phyloP scores from a whole-genome alignment of 2,797 vertebrate species.

The Liasis olivaceus region DNA sequence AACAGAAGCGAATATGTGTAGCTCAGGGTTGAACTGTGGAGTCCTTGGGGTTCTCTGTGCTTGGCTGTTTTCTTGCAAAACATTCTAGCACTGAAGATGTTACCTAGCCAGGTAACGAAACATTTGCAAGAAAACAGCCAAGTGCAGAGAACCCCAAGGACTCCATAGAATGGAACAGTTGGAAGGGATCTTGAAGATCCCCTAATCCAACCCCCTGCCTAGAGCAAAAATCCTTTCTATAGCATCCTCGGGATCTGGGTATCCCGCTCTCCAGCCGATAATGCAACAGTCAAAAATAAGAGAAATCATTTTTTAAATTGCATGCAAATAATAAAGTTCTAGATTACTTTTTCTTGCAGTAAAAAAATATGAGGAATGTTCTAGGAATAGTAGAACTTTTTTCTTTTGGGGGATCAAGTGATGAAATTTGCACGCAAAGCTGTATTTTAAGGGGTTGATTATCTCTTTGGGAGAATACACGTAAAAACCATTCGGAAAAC shows the following conservation, averaged over 20 bases:
- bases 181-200: background rate
- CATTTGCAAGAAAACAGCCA: no score
- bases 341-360: background rate
- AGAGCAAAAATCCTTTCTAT: background rate
- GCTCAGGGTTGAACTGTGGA: no score
- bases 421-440: background rate
- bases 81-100: no score
- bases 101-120: no score
- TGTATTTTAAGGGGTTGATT: background rate
- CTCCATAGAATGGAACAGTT: background rate
- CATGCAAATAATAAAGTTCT: background rate
- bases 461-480: background rate
- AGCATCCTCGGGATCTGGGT: no score
- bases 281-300: background rate
- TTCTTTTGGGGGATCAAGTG: background rate
- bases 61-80: no score
- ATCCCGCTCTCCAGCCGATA: no score
- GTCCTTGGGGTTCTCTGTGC: no score
- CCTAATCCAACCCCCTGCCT: background rate
- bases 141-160: no score
- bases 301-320: background rate
- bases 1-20: no score
- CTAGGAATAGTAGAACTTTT: background rate
- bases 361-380: background rate
- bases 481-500: background rate